These are phyloP conservation scores for Planiliza haematocheilus DNA, from an alignment of 2,113 vertebrate genomes.

Conservation along the genomic window DNA sequence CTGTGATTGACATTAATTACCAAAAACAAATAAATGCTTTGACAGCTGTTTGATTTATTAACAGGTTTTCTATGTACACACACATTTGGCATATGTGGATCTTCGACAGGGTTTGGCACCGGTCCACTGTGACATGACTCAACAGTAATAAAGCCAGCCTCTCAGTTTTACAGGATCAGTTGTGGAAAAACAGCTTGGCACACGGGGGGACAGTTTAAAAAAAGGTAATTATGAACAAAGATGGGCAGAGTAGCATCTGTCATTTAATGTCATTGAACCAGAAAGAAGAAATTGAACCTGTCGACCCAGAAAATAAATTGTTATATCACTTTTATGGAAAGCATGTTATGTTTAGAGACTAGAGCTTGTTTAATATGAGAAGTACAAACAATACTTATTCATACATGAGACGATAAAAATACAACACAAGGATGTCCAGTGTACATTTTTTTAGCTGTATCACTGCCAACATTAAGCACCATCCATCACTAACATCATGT, in stretches of 20 bases:
- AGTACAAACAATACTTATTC: slow-evolving; percentile 31
- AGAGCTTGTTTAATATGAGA: slow-evolving; percentile 11
- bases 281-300: slow-evolving; percentile 1
- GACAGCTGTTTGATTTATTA: slow-evolving; percentile 51
- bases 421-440: slow-evolving; percentile 13
- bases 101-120: background rate
- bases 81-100: slow-evolving; percentile 14
- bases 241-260: background rate
- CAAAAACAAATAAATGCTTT: slow-evolving; percentile 48
- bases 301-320: background rate
- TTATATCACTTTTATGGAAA: background rate
- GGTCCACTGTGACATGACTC: background rate
- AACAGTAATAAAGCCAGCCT: background rate
- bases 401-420: slow-evolving; percentile 17
- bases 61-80: slow-evolving; percentile 40
- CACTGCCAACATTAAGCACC: slow-evolving; percentile 1
- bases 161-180: slow-evolving; percentile 46
- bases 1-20: background rate
- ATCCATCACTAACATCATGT: slow-evolving; percentile 30
- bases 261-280: background rate
- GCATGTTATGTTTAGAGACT: background rate
- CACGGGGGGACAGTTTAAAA: too few species aligned
- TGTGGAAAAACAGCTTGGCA: background rate
- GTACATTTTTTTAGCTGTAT: slow-evolving; percentile 12
- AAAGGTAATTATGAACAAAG: background rate